Percentiles rank a stretch among this genome's conserved stretches.
Evolutionary conservation across 2,113 vertebrate species (phyloP).

Genomic region (Oreochromis aureus): DNA sequence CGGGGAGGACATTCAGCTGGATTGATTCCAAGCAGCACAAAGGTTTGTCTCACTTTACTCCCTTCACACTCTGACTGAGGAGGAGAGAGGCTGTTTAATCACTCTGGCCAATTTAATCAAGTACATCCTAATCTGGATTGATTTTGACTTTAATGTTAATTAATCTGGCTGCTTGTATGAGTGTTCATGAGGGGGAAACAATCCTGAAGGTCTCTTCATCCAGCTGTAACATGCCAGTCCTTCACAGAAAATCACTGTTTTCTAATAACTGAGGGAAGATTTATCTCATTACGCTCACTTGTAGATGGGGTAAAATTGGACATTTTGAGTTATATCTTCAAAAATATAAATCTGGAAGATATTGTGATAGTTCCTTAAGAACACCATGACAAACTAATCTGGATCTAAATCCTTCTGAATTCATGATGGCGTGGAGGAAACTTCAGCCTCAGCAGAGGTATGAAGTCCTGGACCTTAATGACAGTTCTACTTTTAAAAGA

Average conservation of each 20-base stretch:
- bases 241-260: neutral
- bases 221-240: neutral
- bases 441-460: neutral
- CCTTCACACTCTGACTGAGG: neutral
- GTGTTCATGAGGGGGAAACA: neutral
- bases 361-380: neutral
- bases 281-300: neutral
- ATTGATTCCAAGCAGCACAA: neutral
- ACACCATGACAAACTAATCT: neutral
- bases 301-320: neutral
- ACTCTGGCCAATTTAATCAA: slow-evolving; percentile 14
- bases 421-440: neutral
- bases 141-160: slow-evolving; percentile 35
- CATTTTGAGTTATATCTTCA: neutral
- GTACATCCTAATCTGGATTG: slow-evolving; percentile 39
- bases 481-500: neutral
- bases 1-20: neutral
- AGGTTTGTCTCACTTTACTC: neutral
- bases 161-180: neutral
- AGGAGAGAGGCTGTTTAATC: slow-evolving; percentile 6
- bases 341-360: neutral
- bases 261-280: neutral
- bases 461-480: neutral
- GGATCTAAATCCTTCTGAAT: neutral
- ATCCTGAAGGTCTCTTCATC: neutral